Evolutionary conservation across 2,113 vertebrate genomes (phyloP), one percentile per base, ranked within the genome.

Genomic region (Glareola pratincola): DNA sequence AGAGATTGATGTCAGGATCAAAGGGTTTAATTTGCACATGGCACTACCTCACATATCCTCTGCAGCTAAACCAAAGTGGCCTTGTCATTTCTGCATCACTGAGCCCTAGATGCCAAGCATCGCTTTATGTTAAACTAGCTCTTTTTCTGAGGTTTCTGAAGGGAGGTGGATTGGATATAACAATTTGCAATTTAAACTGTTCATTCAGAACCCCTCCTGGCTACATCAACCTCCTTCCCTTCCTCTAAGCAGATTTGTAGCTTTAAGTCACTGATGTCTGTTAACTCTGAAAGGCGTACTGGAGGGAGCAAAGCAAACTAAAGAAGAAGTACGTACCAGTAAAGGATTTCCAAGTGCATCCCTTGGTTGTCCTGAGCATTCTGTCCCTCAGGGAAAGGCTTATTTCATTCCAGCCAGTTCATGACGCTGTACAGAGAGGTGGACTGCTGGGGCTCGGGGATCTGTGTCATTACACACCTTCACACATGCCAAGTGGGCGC

Each of bases 221-320:
- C 88, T 74, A 41, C 57, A 39, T 64, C 85, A 94, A 90, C 85
- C 88, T 85, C 91, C 64, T 69, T 92, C 85, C 50, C 27, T 67
- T 90, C 85, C 73, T 57, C 76, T 97, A 97, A 97, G 96, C 85
- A 96, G 97, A 95, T 97, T 97, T 96, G 85, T 96, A 91, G 62
- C 95, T 73, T 30, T 92, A 97, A 88, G 85, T 95, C 95, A 94
- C 79, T 62, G 94, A 48, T 87, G 86, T 87, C 87, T 74, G 54
- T 94, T 96, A 79, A 88, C 85, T 81, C 91, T 76, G 53, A 96
- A 79, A 94, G 82, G 78, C 29, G 0, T 16, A 16, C 81, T 29
- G 39, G n/a, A 41, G 51, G 56, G 36, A 82, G 47, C 71, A 89
- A 94, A 88, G 71, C 50, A 17, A 82, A 84, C 69, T 77, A 85